Percentiles rank a stretch among this genome's conserved stretches.
phyloP scores from a whole-genome alignment of 1,140 invertebrate species.

The Atta cephalotes region DNA sequence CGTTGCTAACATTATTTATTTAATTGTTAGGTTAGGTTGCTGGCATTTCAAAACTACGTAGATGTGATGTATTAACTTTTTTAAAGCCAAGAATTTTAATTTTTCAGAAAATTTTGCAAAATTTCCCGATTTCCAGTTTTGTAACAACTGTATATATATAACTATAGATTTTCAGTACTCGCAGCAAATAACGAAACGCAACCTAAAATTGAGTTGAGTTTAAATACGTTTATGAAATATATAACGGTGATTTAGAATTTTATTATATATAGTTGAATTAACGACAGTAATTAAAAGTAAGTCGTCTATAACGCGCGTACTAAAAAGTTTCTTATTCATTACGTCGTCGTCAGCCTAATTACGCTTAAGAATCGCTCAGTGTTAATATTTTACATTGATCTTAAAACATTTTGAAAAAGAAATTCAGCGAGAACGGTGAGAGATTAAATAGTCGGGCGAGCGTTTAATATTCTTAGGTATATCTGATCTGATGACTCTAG shows the following conservation, averaged over 20 bases:
- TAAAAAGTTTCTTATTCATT: constrained; percentile 21
- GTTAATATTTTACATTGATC: constrained; percentile 33
- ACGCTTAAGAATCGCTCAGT: constrained; percentile 12
- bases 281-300: constrained; percentile 19
- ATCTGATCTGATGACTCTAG: not conserved
- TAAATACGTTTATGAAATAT: not conserved
- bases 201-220: not conserved
- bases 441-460: constrained; percentile 11
- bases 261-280: constrained; percentile 17
- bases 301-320: not conserved
- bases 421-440: not conserved
- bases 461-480: constrained; percentile 19
- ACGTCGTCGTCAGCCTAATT: constrained; percentile 24
- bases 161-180: too few relatives aligned
- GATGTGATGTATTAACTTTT: too few relatives aligned
- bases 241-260: not conserved
- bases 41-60: too few relatives aligned
- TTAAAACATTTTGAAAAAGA: constrained; percentile 5
- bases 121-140: too few relatives aligned
- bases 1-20: too few relatives aligned
- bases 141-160: too few relatives aligned
- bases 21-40: too few relatives aligned
- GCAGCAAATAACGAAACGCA: too few relatives aligned
- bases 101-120: too few relatives aligned
- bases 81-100: too few relatives aligned